Percentiles rank a stretch among this genome's conserved stretches.
Evolutionary conservation across 1,140 invertebrate species (phyloP).

Genomic region (Bombus balteatus): DNA sequence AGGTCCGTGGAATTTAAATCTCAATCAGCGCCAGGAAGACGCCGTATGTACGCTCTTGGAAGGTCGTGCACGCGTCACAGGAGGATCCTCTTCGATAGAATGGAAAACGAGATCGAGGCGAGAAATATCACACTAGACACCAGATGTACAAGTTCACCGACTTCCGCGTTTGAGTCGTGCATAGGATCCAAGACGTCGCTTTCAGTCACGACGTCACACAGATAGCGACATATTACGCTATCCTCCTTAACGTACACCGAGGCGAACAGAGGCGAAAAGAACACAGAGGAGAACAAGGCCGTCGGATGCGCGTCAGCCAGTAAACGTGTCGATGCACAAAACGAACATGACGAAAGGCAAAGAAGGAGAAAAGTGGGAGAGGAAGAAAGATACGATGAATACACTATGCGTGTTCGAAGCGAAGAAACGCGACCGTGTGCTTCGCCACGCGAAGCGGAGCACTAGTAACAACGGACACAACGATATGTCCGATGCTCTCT

Average conservation of each 20-base stretch:
- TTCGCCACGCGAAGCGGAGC: constrained; percentile 14
- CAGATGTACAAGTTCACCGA: constrained; percentile 38
- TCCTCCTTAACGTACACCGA: neutral
- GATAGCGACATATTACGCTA: constrained; percentile 21
- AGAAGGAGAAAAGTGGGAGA: neutral
- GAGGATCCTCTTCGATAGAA: neutral
- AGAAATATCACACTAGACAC: constrained; percentile 34
- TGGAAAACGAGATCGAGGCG: neutral
- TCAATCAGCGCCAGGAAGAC: constrained; percentile 64
- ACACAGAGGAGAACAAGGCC: constrained; percentile 18
- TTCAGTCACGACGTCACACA: constrained; percentile 19
- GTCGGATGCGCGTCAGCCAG: constrained; percentile 21
- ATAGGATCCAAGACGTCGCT: constrained; percentile 26
- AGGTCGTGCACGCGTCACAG: constrained; percentile 3
- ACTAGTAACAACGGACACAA: constrained; percentile 8
- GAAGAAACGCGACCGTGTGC: neutral
- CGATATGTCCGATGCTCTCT: neutral
- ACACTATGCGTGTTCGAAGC: constrained; percentile 5
- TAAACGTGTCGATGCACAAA: constrained; percentile 35
- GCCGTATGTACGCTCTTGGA: constrained; percentile 25
- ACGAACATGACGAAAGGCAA: neutral
- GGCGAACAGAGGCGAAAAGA: neutral
- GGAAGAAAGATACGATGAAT: neutral
- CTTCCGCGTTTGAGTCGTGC: constrained; percentile 35
- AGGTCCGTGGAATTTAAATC: constrained; percentile 72